phyloP scores from a whole-genome alignment of 2,797 vertebrate species.

The Botia almorhae region DNA sequence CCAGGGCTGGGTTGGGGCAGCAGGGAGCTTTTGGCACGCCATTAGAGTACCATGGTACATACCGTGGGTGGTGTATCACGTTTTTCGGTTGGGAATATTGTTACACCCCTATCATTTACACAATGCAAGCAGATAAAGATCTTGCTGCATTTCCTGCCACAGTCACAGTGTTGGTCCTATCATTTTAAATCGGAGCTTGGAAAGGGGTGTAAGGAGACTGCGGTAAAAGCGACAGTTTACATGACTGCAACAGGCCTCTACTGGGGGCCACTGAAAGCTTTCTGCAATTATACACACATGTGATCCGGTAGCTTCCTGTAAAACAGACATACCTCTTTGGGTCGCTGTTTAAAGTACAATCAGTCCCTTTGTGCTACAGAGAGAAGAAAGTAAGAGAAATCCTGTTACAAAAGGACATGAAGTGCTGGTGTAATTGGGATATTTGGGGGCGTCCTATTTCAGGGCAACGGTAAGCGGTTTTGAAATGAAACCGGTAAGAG shows the following conservation, averaged over 20 bases:
- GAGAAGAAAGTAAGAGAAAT: slow-evolving; percentile 68
- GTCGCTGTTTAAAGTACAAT: slow-evolving; percentile 73
- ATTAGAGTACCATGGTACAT: too few relatives aligned
- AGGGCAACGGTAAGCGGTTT: slow-evolving; percentile 75
- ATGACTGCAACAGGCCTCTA: slow-evolving; percentile 64
- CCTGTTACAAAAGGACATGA: slow-evolving; percentile 90
- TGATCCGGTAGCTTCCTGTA: slow-evolving; percentile 66
- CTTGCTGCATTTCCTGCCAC: slow-evolving; percentile 7
- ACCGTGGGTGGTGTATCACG: too few relatives aligned
- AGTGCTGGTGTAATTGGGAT: slow-evolving; percentile 93
- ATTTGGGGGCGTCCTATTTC: slow-evolving; percentile 89
- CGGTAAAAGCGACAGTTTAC: slow-evolving; percentile 60
- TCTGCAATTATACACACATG: slow-evolving; percentile 62
- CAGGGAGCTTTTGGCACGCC: too few relatives aligned
- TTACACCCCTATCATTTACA: slow-evolving; percentile 2
- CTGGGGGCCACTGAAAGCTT: slow-evolving; percentile 65
- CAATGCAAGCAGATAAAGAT: slow-evolving; percentile 40
- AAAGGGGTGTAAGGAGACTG: slow-evolving; percentile 23
- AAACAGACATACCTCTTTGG: slow-evolving; percentile 78
- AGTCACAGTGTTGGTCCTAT: slow-evolving; percentile 1
- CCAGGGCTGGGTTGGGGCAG: too few relatives aligned
- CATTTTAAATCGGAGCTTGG: slow-evolving; percentile 29
- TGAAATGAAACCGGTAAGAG: slow-evolving; percentile 89
- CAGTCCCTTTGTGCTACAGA: slow-evolving; percentile 80
- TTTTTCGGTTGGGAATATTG: too few relatives aligned